Conservation (phyloP, 2,113 vertebrate genomes). For the Oxyruncus cristatus region DNA sequence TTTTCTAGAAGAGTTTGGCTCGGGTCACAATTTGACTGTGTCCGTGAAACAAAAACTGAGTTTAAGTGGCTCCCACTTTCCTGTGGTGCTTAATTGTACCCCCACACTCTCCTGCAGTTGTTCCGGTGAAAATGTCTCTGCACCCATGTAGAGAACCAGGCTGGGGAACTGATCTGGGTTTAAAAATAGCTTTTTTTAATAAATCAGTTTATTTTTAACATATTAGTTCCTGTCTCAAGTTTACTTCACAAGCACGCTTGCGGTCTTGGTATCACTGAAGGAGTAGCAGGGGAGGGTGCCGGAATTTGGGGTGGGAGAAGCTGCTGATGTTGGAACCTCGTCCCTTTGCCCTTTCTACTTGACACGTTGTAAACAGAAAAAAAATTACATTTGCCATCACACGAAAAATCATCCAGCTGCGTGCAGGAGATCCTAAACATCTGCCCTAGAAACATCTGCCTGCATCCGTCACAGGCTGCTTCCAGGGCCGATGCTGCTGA, state of each 20-base stretch:
- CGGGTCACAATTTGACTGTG: background rate
- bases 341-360: background rate
- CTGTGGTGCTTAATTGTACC: background rate
- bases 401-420: background rate
- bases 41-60: background rate
- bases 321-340: background rate
- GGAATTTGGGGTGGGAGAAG: background rate
- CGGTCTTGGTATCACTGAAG: background rate
- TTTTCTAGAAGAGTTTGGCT: background rate
- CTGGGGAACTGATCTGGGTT: background rate
- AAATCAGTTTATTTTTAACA: slow-evolving; percentile 30
- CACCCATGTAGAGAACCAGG: background rate
- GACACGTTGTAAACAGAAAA: background rate
- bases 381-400: background rate
- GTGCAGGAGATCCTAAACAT: background rate
- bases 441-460: background rate
- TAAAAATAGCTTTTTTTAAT: slow-evolving; percentile 32
- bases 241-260: accelerated
- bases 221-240: slow-evolving; percentile 16
- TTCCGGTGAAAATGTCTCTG: background rate
- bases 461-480: background rate
- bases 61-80: background rate
- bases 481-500: background rate
- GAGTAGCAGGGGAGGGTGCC: background rate
- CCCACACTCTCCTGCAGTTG: background rate